Conservation (phyloP, 1,140 invertebrate species). For the Caenorhabditis inopinata region DNA sequence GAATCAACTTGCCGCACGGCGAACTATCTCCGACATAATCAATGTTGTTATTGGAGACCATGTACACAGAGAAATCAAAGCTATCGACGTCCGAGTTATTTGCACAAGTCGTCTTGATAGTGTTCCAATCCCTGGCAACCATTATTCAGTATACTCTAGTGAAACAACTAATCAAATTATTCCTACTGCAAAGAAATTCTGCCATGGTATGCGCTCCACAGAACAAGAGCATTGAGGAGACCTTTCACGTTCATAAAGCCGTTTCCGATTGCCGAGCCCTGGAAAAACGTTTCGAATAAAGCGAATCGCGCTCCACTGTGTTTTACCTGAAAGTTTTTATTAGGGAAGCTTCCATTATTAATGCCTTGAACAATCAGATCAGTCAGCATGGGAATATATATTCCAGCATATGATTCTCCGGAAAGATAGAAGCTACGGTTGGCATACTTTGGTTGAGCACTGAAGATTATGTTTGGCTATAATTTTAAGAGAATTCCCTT, state of each 20-base stretch:
- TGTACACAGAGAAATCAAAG: slow-evolving; percentile 37
- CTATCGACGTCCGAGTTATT: slow-evolving; percentile 9
- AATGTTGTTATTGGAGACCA: slow-evolving; percentile 20
- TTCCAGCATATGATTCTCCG: slow-evolving; percentile 52
- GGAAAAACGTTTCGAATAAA: background rate
- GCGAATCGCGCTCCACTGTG: background rate
- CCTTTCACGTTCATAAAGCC: slow-evolving; percentile 48
- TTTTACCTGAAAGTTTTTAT: slow-evolving; percentile 46
- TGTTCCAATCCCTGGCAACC: slow-evolving; percentile 40
- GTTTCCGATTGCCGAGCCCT: slow-evolving; percentile 49
- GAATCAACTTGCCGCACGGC: slow-evolving; percentile 40
- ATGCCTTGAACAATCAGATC: slow-evolving; percentile 45
- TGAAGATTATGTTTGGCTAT: too few species aligned
- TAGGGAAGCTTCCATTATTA: slow-evolving; percentile 40
- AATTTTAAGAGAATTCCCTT: too few species aligned
- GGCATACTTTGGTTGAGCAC: slow-evolving; percentile 45
- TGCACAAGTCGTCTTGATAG: slow-evolving; percentile 27
- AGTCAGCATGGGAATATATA: slow-evolving; percentile 50
- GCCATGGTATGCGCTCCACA: slow-evolving; percentile 48
- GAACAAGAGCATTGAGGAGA: slow-evolving; percentile 42
- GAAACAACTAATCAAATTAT: background rate
- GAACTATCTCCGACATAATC: slow-evolving; percentile 32
- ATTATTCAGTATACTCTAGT: background rate
- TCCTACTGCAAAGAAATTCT: slow-evolving; percentile 36
- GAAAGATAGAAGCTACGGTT: slow-evolving; percentile 47